Evolutionary conservation across 1,140 invertebrate genomes (phyloP), one percentile per base, ranked within the genome.

Genomic region (Hycleus cichorii): DNA sequence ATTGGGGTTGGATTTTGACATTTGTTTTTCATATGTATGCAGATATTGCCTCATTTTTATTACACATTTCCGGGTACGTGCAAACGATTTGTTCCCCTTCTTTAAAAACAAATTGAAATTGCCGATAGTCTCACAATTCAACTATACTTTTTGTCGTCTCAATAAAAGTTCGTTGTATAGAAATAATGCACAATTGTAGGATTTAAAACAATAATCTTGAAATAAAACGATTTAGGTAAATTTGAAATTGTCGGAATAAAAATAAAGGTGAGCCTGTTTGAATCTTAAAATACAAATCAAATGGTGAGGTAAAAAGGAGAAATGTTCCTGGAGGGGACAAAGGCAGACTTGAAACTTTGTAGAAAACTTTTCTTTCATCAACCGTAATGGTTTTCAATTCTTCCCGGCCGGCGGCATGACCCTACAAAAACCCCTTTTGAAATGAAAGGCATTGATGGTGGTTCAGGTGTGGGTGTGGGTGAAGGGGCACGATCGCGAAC

Each of bases 321-420:
- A 68, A 60, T 48, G 65, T 53, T 49, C 58, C 59, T 63, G 54
- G 48, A 59, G 64, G 64, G 65, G 62, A 66, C 67, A 64, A 68
- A 67, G 64, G 51, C 50, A 63, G 58, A 42, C 67, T 69, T 24
- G 59, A 65, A 70, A 70, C 69, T 70, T 66, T 58, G 61, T 60
- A 57, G 63, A 62, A 69, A 72, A 71, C 70, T 71, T 73, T 72
- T 71, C 68, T 72, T 73, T 72, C 69, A 72, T 72, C 70, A 72
- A 62, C 63, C 40, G 68, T 73, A 73, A 72, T 72, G 71, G 70
- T 71, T 73, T 73, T 71, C 70, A 71, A 70, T 72, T 71, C 67
- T 70, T 71, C 64, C 62, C 50, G 64, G 62, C 67, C 68, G 55
- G 59, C 60, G 68, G 69, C 70, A 68, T 70, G 70, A 71, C 70